A percentile compares a stretch with the other conserved stretches of the same genome.
phyloP scores from a whole-genome alignment of 1,140 invertebrate genomes.

The Drosophila kepulauana region DNA sequence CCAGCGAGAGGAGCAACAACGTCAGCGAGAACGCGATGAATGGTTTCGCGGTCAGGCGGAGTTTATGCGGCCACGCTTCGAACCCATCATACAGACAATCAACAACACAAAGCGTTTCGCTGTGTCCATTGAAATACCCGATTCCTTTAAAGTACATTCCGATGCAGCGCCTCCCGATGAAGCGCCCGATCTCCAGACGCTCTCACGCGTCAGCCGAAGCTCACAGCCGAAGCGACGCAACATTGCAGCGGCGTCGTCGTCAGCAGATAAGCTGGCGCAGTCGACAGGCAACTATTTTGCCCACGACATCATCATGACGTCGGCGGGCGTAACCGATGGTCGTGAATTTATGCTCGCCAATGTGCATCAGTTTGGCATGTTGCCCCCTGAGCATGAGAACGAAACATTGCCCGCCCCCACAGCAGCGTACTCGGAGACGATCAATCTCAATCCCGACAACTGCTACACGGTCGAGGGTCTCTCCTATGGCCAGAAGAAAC shows the following conservation, averaged over 20 bases:
- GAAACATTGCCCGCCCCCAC: constrained; percentile 47
- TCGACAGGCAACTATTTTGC: constrained; percentile 45
- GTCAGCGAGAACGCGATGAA: constrained; percentile 73
- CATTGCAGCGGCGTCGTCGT: constrained; percentile 15
- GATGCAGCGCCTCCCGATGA: constrained; percentile 11
- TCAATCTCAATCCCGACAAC: constrained; percentile 80
- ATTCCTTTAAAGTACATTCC: constrained; percentile 67
- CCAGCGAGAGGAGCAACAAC: constrained; percentile 70
- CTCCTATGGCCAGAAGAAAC: constrained; percentile 89
- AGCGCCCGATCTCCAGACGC: constrained; percentile 46
- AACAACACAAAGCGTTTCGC: constrained; percentile 79
- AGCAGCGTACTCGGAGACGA: constrained; percentile 62
- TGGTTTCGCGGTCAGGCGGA: constrained; percentile 73
- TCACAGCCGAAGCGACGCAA: constrained; percentile 61
- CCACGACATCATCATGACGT: constrained; percentile 65
- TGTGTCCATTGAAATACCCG: constrained; percentile 78
- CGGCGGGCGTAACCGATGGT: constrained; percentile 51
- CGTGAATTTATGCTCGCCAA: constrained; percentile 62
- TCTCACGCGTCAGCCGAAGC: constrained; percentile 60
- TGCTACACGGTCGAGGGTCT: constrained; percentile 89
- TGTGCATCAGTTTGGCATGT: constrained; percentile 47
- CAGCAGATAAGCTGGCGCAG: constrained; percentile 15
- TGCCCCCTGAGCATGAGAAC: constrained; percentile 44
- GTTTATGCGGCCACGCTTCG: constrained; percentile 65
- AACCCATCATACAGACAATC: constrained; percentile 73